Conservation (phyloP, 2,797 vertebrate species). For the Manis javanica region DNA sequence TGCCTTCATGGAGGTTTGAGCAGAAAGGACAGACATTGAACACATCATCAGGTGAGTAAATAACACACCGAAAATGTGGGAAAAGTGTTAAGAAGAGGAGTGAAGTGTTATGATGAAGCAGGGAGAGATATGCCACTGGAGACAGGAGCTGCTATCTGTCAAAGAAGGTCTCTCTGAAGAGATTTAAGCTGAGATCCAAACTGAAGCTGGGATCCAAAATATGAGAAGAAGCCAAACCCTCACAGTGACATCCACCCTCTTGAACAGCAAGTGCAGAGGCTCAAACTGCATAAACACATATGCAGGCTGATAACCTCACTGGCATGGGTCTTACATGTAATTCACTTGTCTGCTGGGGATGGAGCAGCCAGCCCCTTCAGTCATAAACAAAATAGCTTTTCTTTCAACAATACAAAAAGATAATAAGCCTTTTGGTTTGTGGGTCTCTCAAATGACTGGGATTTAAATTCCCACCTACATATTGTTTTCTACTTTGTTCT, state of each 20-base stretch:
- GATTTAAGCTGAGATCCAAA: not conserved
- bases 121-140: not conserved
- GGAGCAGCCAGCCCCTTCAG: not conserved
- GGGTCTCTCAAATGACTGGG: not conserved
- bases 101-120: not conserved
- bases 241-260: slow-evolving; percentile 3
- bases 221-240: not conserved
- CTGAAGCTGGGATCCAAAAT: not conserved
- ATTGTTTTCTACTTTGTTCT: slow-evolving; percentile 17
- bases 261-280: not conserved
- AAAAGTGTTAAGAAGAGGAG: not conserved
- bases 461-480: slow-evolving; percentile 43
- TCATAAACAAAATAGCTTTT: not conserved
- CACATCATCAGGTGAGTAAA: not conserved
- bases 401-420: not conserved
- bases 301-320: not conserved
- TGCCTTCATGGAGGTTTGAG: not conserved
- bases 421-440: not conserved
- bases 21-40: not conserved
- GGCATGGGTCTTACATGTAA: not conserved
- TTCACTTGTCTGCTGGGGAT: not conserved
- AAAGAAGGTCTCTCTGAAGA: not conserved
- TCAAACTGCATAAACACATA: not conserved
- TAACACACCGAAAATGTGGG: not conserved
- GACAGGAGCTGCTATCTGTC: not conserved